Evolutionary conservation across 2,797 vertebrate genomes (phyloP).

Genomic region (Gephyroberyx darwinii): DNA sequence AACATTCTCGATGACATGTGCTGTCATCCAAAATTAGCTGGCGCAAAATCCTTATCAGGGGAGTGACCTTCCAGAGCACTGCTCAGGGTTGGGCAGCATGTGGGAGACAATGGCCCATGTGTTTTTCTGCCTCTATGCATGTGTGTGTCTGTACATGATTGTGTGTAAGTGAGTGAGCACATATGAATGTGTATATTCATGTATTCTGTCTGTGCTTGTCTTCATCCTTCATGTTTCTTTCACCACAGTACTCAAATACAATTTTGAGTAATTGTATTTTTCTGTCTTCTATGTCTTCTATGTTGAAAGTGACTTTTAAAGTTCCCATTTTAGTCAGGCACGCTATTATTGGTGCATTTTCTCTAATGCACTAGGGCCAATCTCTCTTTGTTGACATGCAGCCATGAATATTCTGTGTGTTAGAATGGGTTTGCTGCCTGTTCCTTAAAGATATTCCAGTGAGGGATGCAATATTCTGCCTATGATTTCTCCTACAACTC

Average conservation of each 20-base stretch:
- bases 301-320: not conserved
- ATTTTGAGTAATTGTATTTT: not conserved
- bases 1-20: conserved; percentile 74
- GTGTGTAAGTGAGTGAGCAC: conserved; percentile 19
- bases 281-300: not conserved
- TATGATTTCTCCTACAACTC: not conserved
- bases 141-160: conserved; percentile 26
- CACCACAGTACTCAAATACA: not conserved
- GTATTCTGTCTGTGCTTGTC: not conserved
- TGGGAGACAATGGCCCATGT: conserved; percentile 23
- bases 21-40: conserved; percentile 81
- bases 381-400: conserved; percentile 4
- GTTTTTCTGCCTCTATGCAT: conserved; percentile 20
- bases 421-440: conserved; percentile 12
- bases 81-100: conserved; percentile 50
- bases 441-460: not conserved
- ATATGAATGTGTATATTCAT: not conserved
- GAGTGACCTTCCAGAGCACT: conserved; percentile 73
- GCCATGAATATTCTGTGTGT: conserved; percentile 6
- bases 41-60: conserved; percentile 73
- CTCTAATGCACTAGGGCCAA: conserved; percentile 1
- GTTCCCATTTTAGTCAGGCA: not conserved
- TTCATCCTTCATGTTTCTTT: conserved; percentile 10
- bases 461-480: not conserved
- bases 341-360: too few species aligned